Percentiles rank a stretch among this genome's conserved stretches.
Conservation (phyloP, 2,797 vertebrate genomes). For the Pogoniulus pusillus region DNA sequence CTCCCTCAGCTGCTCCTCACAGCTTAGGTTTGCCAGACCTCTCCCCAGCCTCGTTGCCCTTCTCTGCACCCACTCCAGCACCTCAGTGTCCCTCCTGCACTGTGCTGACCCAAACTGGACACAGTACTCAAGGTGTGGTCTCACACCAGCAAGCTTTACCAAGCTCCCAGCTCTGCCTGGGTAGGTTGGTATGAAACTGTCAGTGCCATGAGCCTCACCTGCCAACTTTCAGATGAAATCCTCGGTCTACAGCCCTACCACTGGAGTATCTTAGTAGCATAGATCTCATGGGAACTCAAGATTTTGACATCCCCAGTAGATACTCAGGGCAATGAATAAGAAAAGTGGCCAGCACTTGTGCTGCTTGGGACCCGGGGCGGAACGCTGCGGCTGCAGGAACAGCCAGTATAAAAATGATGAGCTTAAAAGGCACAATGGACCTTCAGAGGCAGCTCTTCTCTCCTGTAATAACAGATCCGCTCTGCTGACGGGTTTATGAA, state of each 20-base stretch:
- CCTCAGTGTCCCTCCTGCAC: no score
- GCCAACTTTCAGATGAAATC: not conserved
- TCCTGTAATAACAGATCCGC: not conserved
- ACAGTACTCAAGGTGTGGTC: no score
- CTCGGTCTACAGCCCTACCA: not conserved
- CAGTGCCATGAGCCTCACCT: not conserved
- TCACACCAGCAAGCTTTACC: not conserved
- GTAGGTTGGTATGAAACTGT: not conserved
- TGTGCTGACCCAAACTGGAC: no score
- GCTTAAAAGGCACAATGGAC: not conserved
- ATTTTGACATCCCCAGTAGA: not conserved
- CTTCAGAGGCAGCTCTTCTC: not conserved
- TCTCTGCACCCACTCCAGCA: no score
- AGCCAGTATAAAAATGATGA: constrained; percentile 11
- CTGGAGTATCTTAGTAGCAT: not conserved
- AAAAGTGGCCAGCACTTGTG: not conserved
- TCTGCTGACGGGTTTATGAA: not conserved
- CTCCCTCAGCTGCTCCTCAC: no score
- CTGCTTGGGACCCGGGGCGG: not conserved
- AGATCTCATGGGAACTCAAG: not conserved
- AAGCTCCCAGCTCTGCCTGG: not conserved
- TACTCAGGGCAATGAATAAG: not conserved
- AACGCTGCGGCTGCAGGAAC: not conserved
- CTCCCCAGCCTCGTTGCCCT: no score
- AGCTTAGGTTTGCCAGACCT: no score